These are phyloP conservation scores for Stichodactyla mertensii DNA, from an alignment of 64 coral and sea anemone genomes.

Conservation along the genomic window DNA sequence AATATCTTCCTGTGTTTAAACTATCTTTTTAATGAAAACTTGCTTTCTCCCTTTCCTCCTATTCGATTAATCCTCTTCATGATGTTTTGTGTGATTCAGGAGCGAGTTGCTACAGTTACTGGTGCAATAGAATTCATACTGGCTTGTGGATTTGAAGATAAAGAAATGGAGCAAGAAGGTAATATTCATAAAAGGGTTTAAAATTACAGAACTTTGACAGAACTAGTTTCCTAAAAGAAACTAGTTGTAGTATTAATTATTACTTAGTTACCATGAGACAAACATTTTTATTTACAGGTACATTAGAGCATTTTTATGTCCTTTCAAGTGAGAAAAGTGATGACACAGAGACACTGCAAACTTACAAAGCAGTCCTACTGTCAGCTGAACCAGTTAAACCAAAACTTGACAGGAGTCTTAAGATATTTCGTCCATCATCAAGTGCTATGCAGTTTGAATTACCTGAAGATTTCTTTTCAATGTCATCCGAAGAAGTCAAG, in stretches of 20 bases:
- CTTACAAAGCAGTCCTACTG: slow-evolving; percentile 53
- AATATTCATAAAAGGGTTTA: neutral
- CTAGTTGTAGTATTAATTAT: too few species aligned
- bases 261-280: neutral
- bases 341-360: slow-evolving; percentile 36
- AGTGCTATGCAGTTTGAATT: slow-evolving; percentile 66
- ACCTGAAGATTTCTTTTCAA: slow-evolving; percentile 76
- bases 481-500: slow-evolving; percentile 85
- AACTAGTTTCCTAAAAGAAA: too few species aligned
- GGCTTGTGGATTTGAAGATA: slow-evolving; percentile 92
- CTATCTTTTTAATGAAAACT: too few species aligned
- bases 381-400: slow-evolving; percentile 51
- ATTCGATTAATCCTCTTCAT: neutral
- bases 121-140: slow-evolving; percentile 80
- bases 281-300: neutral
- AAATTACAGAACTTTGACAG: neutral
- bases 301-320: slow-evolving; percentile 37
- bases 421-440: slow-evolving; percentile 66
- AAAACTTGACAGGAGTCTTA: slow-evolving; percentile 70
- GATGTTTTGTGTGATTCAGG: slow-evolving; percentile 23
- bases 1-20: neutral
- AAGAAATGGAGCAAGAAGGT: slow-evolving; percentile 61
- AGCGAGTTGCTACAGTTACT: slow-evolving; percentile 58
- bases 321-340: slow-evolving; percentile 33
- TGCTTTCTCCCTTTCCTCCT: too few species aligned